These are phyloP conservation scores for Lathamus discolor DNA, from an alignment of 2,113 vertebrate genomes.

Conservation along the genomic window DNA sequence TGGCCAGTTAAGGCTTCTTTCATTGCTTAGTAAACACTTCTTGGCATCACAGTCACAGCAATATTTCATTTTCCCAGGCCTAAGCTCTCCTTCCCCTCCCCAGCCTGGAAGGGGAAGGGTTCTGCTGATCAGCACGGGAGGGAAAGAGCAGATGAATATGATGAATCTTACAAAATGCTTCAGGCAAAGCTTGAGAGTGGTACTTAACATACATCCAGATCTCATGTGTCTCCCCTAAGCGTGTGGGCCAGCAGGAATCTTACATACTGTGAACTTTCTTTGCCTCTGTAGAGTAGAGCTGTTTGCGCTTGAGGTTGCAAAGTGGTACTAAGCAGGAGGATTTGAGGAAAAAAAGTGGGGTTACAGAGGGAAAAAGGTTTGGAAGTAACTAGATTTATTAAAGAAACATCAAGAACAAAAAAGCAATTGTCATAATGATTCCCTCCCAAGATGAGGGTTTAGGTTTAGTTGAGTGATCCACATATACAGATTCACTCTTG, in stretches of 20 bases:
- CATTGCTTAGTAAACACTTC: conserved; percentile 11
- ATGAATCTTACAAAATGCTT: conserved; percentile 8
- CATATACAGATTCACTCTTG: not conserved
- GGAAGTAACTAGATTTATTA: not conserved
- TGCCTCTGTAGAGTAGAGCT: not conserved
- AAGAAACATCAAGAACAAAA: not conserved
- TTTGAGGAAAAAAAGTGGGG: not conserved
- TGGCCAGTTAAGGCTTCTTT: not conserved
- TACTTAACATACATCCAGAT: not conserved
- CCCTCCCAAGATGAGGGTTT: not conserved
- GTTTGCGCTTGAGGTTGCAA: not conserved
- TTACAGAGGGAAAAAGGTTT: not conserved
- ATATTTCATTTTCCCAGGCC: not conserved
- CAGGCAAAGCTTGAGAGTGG: conserved; percentile 12
- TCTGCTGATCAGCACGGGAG: not conserved
- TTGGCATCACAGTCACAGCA: not conserved
- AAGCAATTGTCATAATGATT: not conserved
- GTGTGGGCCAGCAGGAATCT: not conserved
- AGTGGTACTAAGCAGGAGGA: not conserved
- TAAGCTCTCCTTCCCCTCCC: not conserved
- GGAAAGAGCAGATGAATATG: not conserved
- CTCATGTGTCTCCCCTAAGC: not conserved
- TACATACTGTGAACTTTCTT: not conserved
- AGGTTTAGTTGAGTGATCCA: not conserved
- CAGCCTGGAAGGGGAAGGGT: not conserved